Conservation (phyloP, 2,113 vertebrate genomes). For the Gadus chalcogrammus region DNA sequence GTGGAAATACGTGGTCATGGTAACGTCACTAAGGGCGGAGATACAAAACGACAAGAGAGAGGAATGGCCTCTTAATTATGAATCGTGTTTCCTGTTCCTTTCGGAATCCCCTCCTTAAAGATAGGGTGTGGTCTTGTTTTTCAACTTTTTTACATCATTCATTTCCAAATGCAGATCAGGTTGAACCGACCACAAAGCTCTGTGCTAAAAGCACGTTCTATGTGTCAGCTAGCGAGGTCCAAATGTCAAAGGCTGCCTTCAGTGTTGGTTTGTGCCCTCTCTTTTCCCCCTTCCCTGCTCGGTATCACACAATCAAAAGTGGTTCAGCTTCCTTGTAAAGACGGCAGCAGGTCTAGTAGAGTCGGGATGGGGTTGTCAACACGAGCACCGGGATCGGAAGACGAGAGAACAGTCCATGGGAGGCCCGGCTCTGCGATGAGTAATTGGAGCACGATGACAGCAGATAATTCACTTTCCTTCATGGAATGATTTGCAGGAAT, state of each 20-base stretch:
- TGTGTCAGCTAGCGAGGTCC: neutral
- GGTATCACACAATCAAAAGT: too few relatives aligned
- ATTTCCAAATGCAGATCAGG: slow-evolving; percentile 52
- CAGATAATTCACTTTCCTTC: too few relatives aligned
- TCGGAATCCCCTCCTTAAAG: slow-evolving; percentile 22
- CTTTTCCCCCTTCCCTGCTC: slow-evolving; percentile 30
- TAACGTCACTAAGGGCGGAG: neutral
- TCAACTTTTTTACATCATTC: neutral
- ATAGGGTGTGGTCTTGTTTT: slow-evolving; percentile 13
- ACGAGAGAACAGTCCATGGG: too few relatives aligned
- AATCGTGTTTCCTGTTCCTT: slow-evolving; percentile 13
- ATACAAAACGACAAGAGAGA: neutral
- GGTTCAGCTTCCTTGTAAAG: too few relatives aligned
- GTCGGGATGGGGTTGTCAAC: too few relatives aligned
- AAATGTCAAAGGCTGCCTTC: neutral
- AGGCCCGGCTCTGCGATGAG: too few relatives aligned
- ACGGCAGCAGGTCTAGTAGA: too few relatives aligned
- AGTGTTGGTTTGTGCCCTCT: slow-evolving; percentile 13
- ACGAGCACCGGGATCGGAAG: too few relatives aligned
- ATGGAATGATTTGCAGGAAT: too few relatives aligned
- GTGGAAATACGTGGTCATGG: slow-evolving; percentile 72
- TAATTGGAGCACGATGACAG: too few relatives aligned
- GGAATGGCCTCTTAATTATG: neutral
- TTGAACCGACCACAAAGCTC: slow-evolving; percentile 23
- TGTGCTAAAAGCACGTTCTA: neutral